These are phyloP conservation scores for Penaeus chinensis DNA, from an alignment of 1,140 invertebrate genomes.

Conservation along the genomic window DNA sequence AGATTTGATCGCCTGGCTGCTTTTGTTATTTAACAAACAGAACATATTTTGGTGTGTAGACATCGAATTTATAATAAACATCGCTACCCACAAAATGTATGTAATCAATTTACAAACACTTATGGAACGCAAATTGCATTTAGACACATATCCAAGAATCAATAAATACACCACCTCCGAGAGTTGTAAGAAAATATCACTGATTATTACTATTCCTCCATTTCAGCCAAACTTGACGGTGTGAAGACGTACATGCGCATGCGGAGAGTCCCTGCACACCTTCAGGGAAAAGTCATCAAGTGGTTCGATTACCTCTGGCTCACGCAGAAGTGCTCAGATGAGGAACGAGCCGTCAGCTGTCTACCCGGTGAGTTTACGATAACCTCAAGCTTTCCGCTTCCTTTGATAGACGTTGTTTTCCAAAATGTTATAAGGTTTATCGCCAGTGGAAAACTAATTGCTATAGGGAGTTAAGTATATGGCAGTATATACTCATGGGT, in stretches of 20 bases:
- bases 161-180: not conserved
- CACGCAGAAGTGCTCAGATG: conserved; percentile 97
- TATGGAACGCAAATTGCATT: no score
- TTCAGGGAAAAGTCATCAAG: conserved; percentile 98
- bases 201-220: not conserved
- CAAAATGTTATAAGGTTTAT: not conserved
- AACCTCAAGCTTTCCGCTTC: no score
- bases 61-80: no score
- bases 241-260: conserved; percentile 99
- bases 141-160: no score
- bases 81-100: no score
- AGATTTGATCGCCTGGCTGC: no score
- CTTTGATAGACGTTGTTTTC: no score
- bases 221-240: conserved; percentile 95
- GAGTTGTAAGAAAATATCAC: not conserved
- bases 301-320: conserved; percentile 99
- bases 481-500: no score
- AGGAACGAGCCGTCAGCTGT: conserved; percentile 94
- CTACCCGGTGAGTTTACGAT: conserved; percentile 77
- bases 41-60: no score
- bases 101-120: no score
- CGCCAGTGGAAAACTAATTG: not conserved
- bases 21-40: no score
- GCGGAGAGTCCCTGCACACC: conserved; percentile 91
- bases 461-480: no score